Base-by-base conservation (phyloP, 2,113 vertebrate genomes). In the Hypanus sabinus region DNA sequence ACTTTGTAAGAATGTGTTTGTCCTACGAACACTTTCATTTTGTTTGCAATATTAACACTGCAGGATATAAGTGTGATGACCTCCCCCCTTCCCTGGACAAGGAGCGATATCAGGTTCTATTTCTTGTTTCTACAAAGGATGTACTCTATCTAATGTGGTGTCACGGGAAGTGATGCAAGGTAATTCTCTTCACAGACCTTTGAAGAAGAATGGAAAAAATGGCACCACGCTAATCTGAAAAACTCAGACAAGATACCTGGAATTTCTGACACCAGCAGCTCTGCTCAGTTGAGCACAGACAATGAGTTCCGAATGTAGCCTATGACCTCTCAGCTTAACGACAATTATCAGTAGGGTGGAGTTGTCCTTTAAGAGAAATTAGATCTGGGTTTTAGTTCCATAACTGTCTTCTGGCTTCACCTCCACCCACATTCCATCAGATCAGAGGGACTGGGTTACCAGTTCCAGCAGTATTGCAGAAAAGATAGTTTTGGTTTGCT, bases 341-440 rank as follows among this genome's bases (percentile, higher is more conserved):
- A 93, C 91, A 75, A 73, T 73, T 93, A 93, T 90, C 85, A 55
- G 36, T 5, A 46, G 91, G 70, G 65, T 93, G 68, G 91, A 75
- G 33, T 27, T 73, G 68, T 93, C 85, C 85, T 90, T 93, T 55
- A 93, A 46, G 70, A 30, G 91, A 93, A 93, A 93, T 55, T 71
- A 93, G 91, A 93, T 93, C 91, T 93, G 70, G 55, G 85, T 38
- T 73, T 93, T 93, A 55, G 91, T n/a, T 46, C 36, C 22, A 3
- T 75, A 16, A 38, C 91, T 93, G 36, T 93, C 70, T 73, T 93
- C 33, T 36, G 30, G 20, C 91, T 73, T 65, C 85, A 88, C 85
- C 85, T 90, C 85, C 85, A 90, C 85, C 85, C 85, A 36, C 85
- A 90, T 73, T 93, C 91, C 91, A 93, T 24, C 65, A 73, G 70